Percentiles rank a stretch among this genome's conserved stretches.
Conservation (phyloP, 2,888 invertebrate species). For the Agrotis puta region DNA sequence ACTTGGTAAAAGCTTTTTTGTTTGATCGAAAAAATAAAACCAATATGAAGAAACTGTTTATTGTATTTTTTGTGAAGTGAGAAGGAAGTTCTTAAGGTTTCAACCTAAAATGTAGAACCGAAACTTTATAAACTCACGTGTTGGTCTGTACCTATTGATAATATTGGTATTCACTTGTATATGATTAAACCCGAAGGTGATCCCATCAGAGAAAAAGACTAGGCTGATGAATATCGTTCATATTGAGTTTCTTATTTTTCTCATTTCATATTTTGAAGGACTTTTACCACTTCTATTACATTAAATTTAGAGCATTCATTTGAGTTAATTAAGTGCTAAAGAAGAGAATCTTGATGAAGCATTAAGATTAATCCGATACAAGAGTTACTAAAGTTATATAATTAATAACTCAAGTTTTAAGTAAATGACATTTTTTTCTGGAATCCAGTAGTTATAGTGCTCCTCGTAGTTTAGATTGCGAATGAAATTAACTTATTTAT, state of each 20-base stretch:
- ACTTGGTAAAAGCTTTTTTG: slow-evolving; percentile 22
- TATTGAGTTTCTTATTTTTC: not conserved
- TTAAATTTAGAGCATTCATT: not conserved
- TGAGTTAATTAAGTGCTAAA: not conserved
- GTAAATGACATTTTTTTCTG: slow-evolving; percentile 11
- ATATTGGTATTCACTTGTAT: too few relatives aligned
- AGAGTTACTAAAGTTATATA: not conserved
- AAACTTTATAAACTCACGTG: too few relatives aligned
- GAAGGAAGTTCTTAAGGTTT: too few relatives aligned
- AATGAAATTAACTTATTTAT: slow-evolving; percentile 54
- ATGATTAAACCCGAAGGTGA: too few relatives aligned
- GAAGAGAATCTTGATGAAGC: not conserved
- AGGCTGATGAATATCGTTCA: too few relatives aligned
- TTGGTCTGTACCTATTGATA: too few relatives aligned
- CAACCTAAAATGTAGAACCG: too few relatives aligned
- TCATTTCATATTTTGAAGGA: too few relatives aligned
- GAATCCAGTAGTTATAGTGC: slow-evolving; percentile 26
- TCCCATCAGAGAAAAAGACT: too few relatives aligned
- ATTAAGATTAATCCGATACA: not conserved
- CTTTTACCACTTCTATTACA: not conserved
- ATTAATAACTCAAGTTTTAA: slow-evolving; percentile 15
- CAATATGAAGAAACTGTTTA: not conserved
- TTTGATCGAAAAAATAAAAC: not conserved
- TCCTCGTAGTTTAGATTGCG: slow-evolving; percentile 43
- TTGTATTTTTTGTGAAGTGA: not conserved